These are phyloP conservation scores for Druceiella hillmani DNA, from an alignment of 2,888 invertebrate genomes.

Conservation along the genomic window DNA sequence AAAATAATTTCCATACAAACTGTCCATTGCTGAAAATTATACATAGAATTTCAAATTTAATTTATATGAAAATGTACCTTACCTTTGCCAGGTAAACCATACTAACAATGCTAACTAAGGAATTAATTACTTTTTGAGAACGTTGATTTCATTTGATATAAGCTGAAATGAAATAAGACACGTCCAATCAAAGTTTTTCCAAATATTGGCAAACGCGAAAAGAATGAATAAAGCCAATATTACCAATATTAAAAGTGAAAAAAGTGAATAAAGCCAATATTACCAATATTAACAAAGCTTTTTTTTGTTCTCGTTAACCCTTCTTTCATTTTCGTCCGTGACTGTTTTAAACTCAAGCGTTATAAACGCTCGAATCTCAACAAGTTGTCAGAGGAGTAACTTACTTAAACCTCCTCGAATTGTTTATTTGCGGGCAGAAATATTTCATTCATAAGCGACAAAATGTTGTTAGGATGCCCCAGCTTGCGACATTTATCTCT, in stretches of 20 bases:
- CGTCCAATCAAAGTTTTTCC: slow-evolving; percentile 36
- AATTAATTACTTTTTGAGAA: slow-evolving; percentile 36
- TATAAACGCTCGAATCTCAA: slow-evolving; percentile 36
- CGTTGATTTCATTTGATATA: slow-evolving; percentile 38
- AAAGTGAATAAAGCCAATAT: slow-evolving; percentile 42
- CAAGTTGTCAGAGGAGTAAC: slow-evolving; percentile 36
- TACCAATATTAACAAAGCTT: slow-evolving; percentile 40
- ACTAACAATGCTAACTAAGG: slow-evolving; percentile 35
- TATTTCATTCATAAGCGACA: slow-evolving; percentile 51
- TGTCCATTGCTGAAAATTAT: slow-evolving; percentile 64
- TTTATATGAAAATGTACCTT: slow-evolving; percentile 38
- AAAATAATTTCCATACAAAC: too few relatives aligned
- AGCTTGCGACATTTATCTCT: slow-evolving; percentile 72
- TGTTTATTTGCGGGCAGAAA: slow-evolving; percentile 43
- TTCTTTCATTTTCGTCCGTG: too few relatives aligned
- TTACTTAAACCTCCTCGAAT: slow-evolving; percentile 40
- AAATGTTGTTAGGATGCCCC: slow-evolving; percentile 72
- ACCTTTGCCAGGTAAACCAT: slow-evolving; percentile 43
- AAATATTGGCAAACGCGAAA: slow-evolving; percentile 42
- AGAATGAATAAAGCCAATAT: slow-evolving; percentile 42
- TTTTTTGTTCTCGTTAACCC: slow-evolving; percentile 34
- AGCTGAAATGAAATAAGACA: slow-evolving; percentile 39
- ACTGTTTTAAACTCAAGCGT: slow-evolving; percentile 44
- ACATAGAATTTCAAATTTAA: slow-evolving; percentile 66
- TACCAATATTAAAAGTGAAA: slow-evolving; percentile 41